Evolutionary conservation across 2,113 vertebrate genomes (phyloP).

Genomic region (Sinosuthora webbiana): DNA sequence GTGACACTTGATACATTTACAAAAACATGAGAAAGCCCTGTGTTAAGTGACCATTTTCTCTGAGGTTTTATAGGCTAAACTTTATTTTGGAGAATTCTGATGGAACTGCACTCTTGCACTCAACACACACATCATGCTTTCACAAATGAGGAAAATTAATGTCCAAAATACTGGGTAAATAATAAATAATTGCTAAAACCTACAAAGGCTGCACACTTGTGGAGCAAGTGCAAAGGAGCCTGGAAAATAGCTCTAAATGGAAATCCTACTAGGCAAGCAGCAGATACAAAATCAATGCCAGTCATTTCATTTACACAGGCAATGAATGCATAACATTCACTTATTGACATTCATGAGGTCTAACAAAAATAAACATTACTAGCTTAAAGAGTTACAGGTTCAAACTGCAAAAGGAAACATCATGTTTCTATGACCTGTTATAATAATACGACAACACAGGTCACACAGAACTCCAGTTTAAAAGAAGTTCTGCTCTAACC

Average conservation of each 20-base stretch:
- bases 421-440: not conserved
- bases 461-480: not conserved
- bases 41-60: not conserved
- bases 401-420: conserved; percentile 18
- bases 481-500: not conserved
- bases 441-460: not conserved
- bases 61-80: not conserved
- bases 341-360: not conserved
- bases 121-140: not conserved
- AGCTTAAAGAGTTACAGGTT: not conserved
- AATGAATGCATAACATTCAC: not conserved
- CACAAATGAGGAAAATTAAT: conserved; percentile 64
- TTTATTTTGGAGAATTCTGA: not conserved
- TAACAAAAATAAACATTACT: conserved; percentile 14
- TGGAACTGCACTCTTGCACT: not conserved
- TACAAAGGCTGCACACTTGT: not conserved
- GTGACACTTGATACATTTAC: not conserved
- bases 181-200: not conserved
- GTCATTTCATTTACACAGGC: conserved; percentile 2
- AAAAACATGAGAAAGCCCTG: not conserved
- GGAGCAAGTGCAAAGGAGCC: not conserved
- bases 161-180: not conserved
- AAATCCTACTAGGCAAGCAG: not conserved
- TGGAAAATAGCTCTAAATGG: not conserved
- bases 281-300: not conserved